Evolutionary conservation across 2,888 invertebrate species (phyloP), one percentile per base, ranked within the genome.

Genomic region (Sphaerophoria taeniata): DNA sequence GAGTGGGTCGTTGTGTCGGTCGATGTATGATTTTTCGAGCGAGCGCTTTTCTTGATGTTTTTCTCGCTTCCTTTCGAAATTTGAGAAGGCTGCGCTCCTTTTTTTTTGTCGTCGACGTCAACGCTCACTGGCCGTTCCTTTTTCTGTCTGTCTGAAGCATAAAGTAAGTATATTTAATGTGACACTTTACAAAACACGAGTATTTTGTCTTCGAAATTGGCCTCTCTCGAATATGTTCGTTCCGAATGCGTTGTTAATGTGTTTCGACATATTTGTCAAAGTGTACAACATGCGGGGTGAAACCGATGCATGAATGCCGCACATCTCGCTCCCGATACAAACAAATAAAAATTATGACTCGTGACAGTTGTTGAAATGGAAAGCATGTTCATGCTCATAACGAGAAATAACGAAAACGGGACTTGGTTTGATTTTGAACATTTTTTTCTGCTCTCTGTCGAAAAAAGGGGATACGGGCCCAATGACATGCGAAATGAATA

Each of bases 261-360:
- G 90, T 91, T 91, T 91, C 90, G 91, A 91, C 91, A 91, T 90
- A 89, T 91, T 89, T 90, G 78, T 65, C 71, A 65, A 63, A 78
- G 80, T 69, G 84, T 72, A 61, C 16, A 58, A 11, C 61, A 71
- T 79, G 71, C 72, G 71, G 67, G 75, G 58, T 47, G 69, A 72
- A 75, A 72, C 58, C 72, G 24, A 24, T 24, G 24, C 24, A 24
- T 24, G 24, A 24, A 24, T 2, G 24, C 24, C 24, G 24, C 24
- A 24, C 24, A 24, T 24, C 1, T 24, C 24, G 24, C 24, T 24
- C 1, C 24, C 24, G 24, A 24, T 24, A 24, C 24, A 24, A 24
- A 24, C 53, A 69, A 61, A 56, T 63, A 67, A 61, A 80, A 72
- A 84, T 84, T 84, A 84, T 84, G 84, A 84, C 79, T 84, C 80